Percentiles rank a stretch among this genome's conserved stretches.
Conservation (phyloP, 2,113 vertebrate species). For the Oryzias javanicus region DNA sequence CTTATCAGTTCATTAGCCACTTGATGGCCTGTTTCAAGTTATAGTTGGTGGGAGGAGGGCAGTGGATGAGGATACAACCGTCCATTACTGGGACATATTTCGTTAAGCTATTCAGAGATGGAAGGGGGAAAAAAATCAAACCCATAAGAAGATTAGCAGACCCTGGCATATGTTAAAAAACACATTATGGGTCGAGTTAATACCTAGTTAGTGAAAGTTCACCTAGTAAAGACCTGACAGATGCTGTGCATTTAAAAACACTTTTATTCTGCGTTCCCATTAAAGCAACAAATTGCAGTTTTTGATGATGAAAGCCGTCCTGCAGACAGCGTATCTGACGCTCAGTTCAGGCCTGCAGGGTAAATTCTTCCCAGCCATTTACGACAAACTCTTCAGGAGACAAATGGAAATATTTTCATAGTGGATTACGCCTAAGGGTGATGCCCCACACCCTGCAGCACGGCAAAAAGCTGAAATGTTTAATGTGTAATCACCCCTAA, state of each 20-base stretch:
- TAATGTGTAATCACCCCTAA: slow-evolving; percentile 72
- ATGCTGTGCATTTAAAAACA: slow-evolving; percentile 26
- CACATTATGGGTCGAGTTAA: slow-evolving; percentile 67
- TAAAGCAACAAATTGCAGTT: neutral
- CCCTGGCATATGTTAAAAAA: slow-evolving; percentile 76
- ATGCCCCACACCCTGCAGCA: slow-evolving; percentile 54
- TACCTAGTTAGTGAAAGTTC: slow-evolving; percentile 74
- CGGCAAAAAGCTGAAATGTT: slow-evolving; percentile 35
- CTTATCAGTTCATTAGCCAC: slow-evolving; percentile 73
- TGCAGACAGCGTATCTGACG: neutral
- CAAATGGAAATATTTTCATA: slow-evolving; percentile 76
- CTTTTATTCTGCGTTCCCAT: neutral
- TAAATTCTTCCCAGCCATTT: slow-evolving; percentile 65
- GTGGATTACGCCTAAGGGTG: slow-evolving; percentile 83
- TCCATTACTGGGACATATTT: slow-evolving; percentile 69
- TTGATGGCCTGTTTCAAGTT: slow-evolving; percentile 70
- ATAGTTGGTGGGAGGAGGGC: slow-evolving; percentile 55
- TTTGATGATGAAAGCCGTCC: neutral
- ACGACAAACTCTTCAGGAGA: slow-evolving; percentile 80
- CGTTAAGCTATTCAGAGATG: slow-evolving; percentile 66
- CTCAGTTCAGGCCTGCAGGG: slow-evolving; percentile 10
- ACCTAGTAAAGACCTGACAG: slow-evolving; percentile 49
- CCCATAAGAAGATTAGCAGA: slow-evolving; percentile 74
- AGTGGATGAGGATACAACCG: slow-evolving; percentile 54
- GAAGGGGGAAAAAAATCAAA: slow-evolving; percentile 45